Evolutionary conservation across 2,888 invertebrate species (phyloP).

Genomic region (Apocheima hispidaria): DNA sequence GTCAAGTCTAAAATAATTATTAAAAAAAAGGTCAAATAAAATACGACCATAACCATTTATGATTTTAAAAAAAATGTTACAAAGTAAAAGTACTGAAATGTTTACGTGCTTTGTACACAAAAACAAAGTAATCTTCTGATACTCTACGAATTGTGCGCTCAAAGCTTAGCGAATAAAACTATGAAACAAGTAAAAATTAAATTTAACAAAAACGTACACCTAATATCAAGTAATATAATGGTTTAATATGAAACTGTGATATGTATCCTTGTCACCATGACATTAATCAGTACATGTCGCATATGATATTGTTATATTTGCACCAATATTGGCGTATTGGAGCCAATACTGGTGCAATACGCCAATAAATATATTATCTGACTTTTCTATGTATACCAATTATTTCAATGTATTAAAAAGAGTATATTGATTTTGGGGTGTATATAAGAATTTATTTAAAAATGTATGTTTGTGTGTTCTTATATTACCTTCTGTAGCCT

Average conservation of each 20-base stretch:
- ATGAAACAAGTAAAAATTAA: constrained; percentile 9
- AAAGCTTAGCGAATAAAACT: constrained; percentile 17
- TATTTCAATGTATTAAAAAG: too few relatives aligned
- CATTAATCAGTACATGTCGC: neutral
- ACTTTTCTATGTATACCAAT: too few relatives aligned
- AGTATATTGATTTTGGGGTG: too few relatives aligned
- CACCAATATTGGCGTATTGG: too few relatives aligned
- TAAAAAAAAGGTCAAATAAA: neutral
- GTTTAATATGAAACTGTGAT: neutral
- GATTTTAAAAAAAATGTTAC: neutral
- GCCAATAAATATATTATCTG: too few relatives aligned
- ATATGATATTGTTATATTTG: neutral
- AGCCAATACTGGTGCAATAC: too few relatives aligned
- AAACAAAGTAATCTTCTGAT: constrained; percentile 4
- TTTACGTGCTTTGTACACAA: constrained; percentile 9
- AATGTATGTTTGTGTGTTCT: too few relatives aligned
- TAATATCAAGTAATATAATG: constrained; percentile 1
- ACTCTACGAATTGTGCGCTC: neutral
- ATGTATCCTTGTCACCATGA: neutral
- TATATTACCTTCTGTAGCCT: too few relatives aligned
- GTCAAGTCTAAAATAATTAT: neutral
- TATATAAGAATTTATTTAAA: too few relatives aligned
- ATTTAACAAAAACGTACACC: constrained; percentile 43
- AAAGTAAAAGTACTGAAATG: neutral
- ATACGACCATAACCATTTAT: neutral